phyloP scores from a whole-genome alignment of 2,888 invertebrate genomes.

The Tenodera sinensis region DNA sequence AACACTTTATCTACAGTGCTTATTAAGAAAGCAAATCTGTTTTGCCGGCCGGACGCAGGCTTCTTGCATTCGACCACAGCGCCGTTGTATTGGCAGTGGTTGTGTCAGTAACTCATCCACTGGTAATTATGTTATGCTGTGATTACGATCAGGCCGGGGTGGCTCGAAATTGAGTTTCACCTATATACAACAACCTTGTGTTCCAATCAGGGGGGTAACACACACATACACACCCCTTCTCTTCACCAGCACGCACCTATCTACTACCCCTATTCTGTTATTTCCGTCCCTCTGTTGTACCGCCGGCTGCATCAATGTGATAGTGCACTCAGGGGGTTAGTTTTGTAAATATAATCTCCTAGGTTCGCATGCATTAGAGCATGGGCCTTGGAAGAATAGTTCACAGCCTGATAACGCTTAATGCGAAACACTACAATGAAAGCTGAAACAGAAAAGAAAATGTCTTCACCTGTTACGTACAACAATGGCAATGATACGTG shows the following conservation, averaged over 20 bases:
- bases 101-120: not conserved
- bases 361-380: too few species aligned
- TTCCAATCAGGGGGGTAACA: not conserved
- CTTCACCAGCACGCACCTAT: not conserved
- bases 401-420: too few species aligned
- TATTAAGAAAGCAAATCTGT: not conserved
- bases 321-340: not conserved
- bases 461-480: too few species aligned
- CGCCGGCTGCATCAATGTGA: not conserved
- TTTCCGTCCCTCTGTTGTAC: not conserved
- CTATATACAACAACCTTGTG: constrained; percentile 3
- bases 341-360: too few species aligned
- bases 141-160: not conserved
- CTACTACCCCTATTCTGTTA: not conserved
- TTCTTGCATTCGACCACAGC: not conserved
- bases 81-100: not conserved
- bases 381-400: too few species aligned
- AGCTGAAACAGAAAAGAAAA: too few species aligned
- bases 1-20: not conserved
- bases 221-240: not conserved
- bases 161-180: constrained; percentile 8
- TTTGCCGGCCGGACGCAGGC: not conserved
- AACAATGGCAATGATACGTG: too few species aligned
- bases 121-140: not conserved
- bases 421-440: too few species aligned